Percentiles rank a stretch among this genome's conserved stretches.
Evolutionary conservation across 2,113 vertebrate genomes (phyloP).

Genomic region (Rynchops niger): DNA sequence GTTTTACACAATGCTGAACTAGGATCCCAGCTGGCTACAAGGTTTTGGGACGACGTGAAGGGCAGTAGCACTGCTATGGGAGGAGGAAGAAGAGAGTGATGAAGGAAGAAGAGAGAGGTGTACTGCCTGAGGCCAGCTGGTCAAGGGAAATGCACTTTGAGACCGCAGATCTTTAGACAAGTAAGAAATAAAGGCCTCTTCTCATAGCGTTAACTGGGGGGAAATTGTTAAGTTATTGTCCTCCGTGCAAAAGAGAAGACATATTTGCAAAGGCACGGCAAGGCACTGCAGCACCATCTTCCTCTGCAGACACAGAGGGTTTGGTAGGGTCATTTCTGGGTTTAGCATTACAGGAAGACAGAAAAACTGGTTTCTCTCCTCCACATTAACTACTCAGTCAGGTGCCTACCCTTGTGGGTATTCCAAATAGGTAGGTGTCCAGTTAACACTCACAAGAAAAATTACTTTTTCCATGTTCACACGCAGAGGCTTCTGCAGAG

Average conservation of each 20-base stretch:
- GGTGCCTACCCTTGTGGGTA: not conserved
- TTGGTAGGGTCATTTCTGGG: not conserved
- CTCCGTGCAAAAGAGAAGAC: not conserved
- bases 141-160: not conserved
- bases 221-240: not conserved
- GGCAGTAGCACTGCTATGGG: not conserved
- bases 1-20: not conserved
- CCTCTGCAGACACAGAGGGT: not conserved
- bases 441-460: not conserved
- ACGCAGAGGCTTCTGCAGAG: not conserved
- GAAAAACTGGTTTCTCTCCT: not conserved
- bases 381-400: not conserved
- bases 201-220: not conserved
- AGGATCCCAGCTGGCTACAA: not conserved
- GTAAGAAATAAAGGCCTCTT: not conserved
- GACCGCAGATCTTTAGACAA: not conserved
- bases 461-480: not conserved
- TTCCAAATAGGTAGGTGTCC: not conserved
- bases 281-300: not conserved
- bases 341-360: not conserved
- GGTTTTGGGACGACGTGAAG: rapidly evolving
- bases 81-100: not conserved
- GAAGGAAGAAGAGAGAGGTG: not conserved
- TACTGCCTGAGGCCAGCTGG: not conserved
- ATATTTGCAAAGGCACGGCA: rapidly evolving